phyloP scores from a whole-genome alignment of 2,113 vertebrate species.

The Meles meles region DNA sequence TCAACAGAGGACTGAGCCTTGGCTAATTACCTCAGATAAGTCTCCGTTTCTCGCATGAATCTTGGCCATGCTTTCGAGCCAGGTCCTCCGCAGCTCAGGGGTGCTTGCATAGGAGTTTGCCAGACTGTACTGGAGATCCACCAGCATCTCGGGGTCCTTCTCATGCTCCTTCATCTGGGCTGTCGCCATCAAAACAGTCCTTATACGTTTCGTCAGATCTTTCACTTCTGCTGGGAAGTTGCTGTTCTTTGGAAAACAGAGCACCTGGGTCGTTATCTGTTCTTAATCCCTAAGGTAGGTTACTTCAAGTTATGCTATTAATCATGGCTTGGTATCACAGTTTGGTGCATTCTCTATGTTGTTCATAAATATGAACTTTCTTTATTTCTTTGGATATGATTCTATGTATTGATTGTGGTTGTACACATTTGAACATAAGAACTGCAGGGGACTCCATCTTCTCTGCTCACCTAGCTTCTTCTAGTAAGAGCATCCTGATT shows the following conservation, averaged over 20 bases:
- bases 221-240: slow-evolving; percentile 97
- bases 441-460: not conserved
- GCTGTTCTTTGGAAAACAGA: slow-evolving; percentile 90
- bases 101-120: slow-evolving; percentile 99
- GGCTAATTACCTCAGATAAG: slow-evolving; percentile 91
- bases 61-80: slow-evolving; percentile 99
- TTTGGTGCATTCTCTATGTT: not conserved
- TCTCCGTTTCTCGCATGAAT: slow-evolving; percentile 96
- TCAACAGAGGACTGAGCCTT: fast-evolving
- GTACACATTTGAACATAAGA: not conserved
- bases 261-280: slow-evolving; percentile 57
- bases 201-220: slow-evolving; percentile 96
- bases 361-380: not conserved
- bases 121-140: slow-evolving; percentile 97
- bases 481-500: not conserved
- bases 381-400: too few species aligned
- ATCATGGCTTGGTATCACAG: not conserved
- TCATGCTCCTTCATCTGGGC: slow-evolving; percentile 99
- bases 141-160: slow-evolving; percentile 98
- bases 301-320: not conserved
- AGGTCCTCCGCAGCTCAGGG: slow-evolving; percentile 94
- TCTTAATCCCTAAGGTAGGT: not conserved
- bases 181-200: slow-evolving; percentile 98
- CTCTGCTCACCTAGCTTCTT: not conserved
- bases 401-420: not conserved